A percentile compares a stretch with the other conserved stretches of the same genome.
Conservation (phyloP, 2,797 vertebrate species). For the Rachycentron canadum region DNA sequence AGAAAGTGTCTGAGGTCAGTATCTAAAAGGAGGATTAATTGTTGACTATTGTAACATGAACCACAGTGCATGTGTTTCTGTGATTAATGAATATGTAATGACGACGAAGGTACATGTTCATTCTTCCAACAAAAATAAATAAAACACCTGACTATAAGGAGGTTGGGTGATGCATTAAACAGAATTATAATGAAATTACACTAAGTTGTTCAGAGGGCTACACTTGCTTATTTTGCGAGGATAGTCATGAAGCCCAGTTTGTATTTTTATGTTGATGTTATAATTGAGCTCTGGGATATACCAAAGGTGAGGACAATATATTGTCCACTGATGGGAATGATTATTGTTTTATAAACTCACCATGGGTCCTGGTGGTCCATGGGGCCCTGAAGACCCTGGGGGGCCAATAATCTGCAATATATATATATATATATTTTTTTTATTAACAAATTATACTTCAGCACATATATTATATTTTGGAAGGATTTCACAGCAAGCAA, state of each 20-base stretch:
- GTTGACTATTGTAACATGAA: not conserved
- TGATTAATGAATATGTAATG: not conserved
- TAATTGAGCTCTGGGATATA: not conserved
- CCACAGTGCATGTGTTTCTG: not conserved
- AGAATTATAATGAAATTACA: not conserved
- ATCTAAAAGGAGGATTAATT: not conserved
- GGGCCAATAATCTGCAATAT: conserved; percentile 91
- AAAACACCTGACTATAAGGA: not conserved
- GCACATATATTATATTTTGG: not conserved
- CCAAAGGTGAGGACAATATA: not conserved
- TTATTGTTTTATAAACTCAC: conserved; percentile 81
- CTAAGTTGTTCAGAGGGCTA: not conserved
- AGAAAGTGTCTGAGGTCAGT: not conserved
- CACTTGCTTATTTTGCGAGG: not conserved
- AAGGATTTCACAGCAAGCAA: not conserved
- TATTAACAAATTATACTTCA: not conserved
- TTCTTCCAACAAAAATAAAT: too few relatives aligned
- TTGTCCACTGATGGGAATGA: not conserved
- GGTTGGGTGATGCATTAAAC: not conserved
- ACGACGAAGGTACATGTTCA: not conserved
- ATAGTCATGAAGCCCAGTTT: not conserved
- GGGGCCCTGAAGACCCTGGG: conserved; percentile 92
- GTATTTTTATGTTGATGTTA: not conserved
- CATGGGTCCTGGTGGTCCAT: conserved; percentile 97
- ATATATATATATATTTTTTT: conserved; percentile 59